Evolutionary conservation across 2,888 invertebrate genomes (phyloP).

Genomic region (Bellardia bayeri): DNA sequence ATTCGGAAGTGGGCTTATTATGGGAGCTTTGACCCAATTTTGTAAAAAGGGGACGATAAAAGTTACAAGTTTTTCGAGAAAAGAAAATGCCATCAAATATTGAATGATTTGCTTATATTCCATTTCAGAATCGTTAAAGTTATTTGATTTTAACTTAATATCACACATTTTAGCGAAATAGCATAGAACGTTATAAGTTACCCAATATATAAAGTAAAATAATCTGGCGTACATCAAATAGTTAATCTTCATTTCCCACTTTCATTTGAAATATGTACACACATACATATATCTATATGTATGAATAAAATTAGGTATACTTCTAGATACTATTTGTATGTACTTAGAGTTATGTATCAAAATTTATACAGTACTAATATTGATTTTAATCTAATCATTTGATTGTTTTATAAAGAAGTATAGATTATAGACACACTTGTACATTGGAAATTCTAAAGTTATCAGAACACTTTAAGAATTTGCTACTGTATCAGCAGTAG

Average conservation of each 20-base stretch:
- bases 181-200: not conserved
- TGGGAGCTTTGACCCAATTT: no score
- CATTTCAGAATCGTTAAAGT: no score
- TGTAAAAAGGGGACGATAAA: no score
- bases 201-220: not conserved
- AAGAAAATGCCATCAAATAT: no score
- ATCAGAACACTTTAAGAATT: not conserved
- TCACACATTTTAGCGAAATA: not conserved
- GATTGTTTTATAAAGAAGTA: not conserved
- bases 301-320: not conserved
- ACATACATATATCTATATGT: no score
- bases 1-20: no score
- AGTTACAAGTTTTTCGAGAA: no score
- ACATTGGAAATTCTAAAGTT: not conserved
- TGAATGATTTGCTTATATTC: no score
- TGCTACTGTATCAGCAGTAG: slow-evolving; percentile 25
- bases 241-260: not conserved
- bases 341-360: not conserved
- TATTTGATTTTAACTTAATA: no score
- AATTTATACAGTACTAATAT: not conserved
- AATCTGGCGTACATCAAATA: not conserved
- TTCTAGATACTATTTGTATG: not conserved
- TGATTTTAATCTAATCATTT: slow-evolving; percentile 56
- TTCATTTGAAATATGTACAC: not conserved
- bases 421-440: slow-evolving; percentile 4